Evolutionary conservation across 2,797 vertebrate genomes (phyloP), one percentile per base, ranked within the genome.

Genomic region (Pristis pectinata): DNA sequence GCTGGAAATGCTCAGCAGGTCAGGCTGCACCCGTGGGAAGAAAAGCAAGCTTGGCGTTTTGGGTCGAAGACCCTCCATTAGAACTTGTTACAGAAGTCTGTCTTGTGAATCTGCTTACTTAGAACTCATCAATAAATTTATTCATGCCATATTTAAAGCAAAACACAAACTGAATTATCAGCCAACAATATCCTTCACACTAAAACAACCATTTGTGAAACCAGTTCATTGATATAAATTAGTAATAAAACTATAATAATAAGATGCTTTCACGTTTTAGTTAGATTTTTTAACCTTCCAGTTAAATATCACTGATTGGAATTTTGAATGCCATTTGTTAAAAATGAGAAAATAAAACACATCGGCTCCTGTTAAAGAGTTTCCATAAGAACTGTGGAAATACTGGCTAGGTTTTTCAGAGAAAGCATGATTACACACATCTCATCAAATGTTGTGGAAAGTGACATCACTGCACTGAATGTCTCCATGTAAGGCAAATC

Each of bases 371-470:
- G 94, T 85, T 53, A 85, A 79, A 77, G 79, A 95, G 59, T 70
- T 96, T 95, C 87, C 34, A 7, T 96, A 95, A 95, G 22, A 15
- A 74, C 95, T 95, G 0, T 37, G 94, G 95, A 95, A 24, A 76
- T 79, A 5, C 96, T 98, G 97, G 97, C 96, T 98, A 97, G 83
- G 97, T 98, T 97, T 67, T 95, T 96, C 95, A 95, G 95, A 95
- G 96, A 95, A 95, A 95, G 95, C 95, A 95, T 97, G 96, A 95
- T 37, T 93, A 94, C 6, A 17, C 95, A 95, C 95, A 96, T 96
- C 95, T 97, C 96, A 96, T 97, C 95, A 96, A 96, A 95, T 96
- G 97, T 96, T 97, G 96, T 95, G 96, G 95, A 95, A 96, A 96
- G 96, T 97, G 96, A 96, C 96, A 96, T 97, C 97, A 96, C 94